Evolutionary conservation across 2,113 vertebrate genomes (phyloP).

Genomic region (Clarias macrocephalus): DNA sequence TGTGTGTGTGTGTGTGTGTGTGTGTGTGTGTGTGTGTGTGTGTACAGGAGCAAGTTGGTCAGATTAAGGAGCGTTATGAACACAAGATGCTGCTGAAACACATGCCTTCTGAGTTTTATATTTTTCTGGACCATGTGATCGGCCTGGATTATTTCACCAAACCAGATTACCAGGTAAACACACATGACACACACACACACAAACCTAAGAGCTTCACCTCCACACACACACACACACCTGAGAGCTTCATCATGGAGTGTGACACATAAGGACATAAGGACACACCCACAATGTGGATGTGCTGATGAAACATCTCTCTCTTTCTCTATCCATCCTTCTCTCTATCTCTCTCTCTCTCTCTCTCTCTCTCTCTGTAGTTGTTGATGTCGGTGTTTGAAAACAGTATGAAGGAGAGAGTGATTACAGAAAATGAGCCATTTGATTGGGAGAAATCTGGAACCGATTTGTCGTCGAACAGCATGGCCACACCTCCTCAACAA

Average conservation of each 20-base stretch:
- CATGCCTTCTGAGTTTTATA: slow-evolving; percentile 93
- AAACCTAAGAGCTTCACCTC: no score
- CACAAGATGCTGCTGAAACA: slow-evolving; percentile 96
- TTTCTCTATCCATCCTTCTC: not conserved
- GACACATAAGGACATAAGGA: not conserved
- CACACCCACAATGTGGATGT: not conserved
- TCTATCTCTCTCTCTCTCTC: not conserved
- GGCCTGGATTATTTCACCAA: slow-evolving; percentile 96
- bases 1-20: slow-evolving; percentile 11
- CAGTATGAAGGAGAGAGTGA: slow-evolving; percentile 96
- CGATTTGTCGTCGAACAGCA: slow-evolving; percentile 87
- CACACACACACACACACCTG: not conserved
- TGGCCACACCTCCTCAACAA: slow-evolving; percentile 90
- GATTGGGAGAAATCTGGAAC: slow-evolving; percentile 96
- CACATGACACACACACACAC: not conserved
- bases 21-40: slow-evolving; percentile 12
- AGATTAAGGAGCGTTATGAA: slow-evolving; percentile 97
- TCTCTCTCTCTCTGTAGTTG: slow-evolving; percentile 74
- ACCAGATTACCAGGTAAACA: slow-evolving; percentile 93
- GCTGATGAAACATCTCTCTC: not conserved
- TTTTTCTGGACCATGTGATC: slow-evolving; percentile 94
- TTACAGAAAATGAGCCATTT: slow-evolving; percentile 95
- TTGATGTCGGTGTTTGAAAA: slow-evolving; percentile 98
- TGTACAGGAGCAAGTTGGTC: slow-evolving; percentile 91
- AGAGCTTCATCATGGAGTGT: not conserved